Evolutionary conservation across 2,888 invertebrate species (phyloP).

Genomic region (Dicycla oo): DNA sequence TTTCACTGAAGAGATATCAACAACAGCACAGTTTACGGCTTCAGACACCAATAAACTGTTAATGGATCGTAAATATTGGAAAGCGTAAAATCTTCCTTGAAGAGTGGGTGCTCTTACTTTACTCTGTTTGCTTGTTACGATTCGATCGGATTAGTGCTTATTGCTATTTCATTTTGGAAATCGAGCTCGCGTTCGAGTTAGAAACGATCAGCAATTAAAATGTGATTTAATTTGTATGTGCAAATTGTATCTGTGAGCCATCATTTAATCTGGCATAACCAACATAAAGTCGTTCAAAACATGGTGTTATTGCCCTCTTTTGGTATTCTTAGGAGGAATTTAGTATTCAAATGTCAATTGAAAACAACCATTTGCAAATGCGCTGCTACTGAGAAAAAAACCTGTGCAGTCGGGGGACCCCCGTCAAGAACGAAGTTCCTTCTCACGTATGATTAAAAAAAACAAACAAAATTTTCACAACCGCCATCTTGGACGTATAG

Average conservation of each 20-base stretch:
- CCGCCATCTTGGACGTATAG: too few species aligned
- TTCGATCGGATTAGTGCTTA: slow-evolving; percentile 7
- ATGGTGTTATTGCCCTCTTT: not conserved
- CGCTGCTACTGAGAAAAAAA: not conserved
- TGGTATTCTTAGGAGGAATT: not conserved
- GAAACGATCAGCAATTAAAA: slow-evolving; percentile 1
- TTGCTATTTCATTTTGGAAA: slow-evolving; percentile 7
- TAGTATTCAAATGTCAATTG: not conserved
- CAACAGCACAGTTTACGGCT: slow-evolving; percentile 50
- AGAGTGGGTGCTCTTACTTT: slow-evolving; percentile 10
- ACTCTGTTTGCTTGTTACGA: slow-evolving; percentile 18
- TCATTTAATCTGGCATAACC: not conserved
- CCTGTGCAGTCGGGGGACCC: too few species aligned
- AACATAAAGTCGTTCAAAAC: not conserved
- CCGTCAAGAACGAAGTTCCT: too few species aligned
- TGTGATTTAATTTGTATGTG: not conserved
- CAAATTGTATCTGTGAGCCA: not conserved
- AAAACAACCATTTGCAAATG: not conserved
- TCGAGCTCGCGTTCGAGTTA: not conserved
- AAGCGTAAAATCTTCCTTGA: slow-evolving; percentile 54
- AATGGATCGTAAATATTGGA: slow-evolving; percentile 60
- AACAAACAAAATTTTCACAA: too few species aligned
- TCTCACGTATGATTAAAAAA: too few species aligned
- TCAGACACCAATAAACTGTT: slow-evolving; percentile 52
- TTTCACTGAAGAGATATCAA: slow-evolving; percentile 43